Evolutionary conservation across 1,140 invertebrate genomes (phyloP).

Genomic region (Teleogryllus occipitalis): DNA sequence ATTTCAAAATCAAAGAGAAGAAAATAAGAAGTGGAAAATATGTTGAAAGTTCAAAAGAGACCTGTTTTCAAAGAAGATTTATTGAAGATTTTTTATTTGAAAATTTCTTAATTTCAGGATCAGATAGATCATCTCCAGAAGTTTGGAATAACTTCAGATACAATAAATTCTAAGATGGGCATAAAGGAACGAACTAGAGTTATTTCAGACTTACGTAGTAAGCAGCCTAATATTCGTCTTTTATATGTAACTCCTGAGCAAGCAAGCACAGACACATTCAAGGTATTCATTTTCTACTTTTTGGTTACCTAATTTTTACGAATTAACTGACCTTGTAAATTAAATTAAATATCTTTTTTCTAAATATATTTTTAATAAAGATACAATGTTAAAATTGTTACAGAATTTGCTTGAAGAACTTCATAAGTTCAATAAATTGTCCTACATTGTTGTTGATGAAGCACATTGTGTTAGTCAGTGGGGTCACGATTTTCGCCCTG

Average conservation of each 20-base stretch:
- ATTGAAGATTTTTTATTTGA: too few species aligned
- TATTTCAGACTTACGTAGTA: conserved; percentile 59
- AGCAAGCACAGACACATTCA: conserved; percentile 67
- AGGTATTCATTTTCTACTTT: conserved; percentile 32
- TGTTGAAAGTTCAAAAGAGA: too few species aligned
- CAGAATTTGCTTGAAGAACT: conserved; percentile 39
- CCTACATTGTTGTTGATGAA: conserved; percentile 78
- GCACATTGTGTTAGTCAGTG: conserved; percentile 97
- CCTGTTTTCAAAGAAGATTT: too few species aligned
- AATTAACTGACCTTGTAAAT: too few species aligned
- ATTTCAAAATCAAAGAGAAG: too few species aligned
- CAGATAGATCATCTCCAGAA: conserved; percentile 46
- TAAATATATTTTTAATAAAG: too few species aligned
- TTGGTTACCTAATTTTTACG: too few species aligned
- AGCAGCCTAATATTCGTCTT: conserved; percentile 63
- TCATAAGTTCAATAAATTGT: conserved; percentile 42
- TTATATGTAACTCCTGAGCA: conserved; percentile 91
- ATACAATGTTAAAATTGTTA: conserved; percentile 9
- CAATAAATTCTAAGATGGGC: conserved; percentile 81
- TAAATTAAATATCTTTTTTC: background rate
- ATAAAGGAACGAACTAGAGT: conserved; percentile 63
- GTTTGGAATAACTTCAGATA: conserved; percentile 65
- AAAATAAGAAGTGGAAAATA: too few species aligned
- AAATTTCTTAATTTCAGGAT: conserved; percentile 33
- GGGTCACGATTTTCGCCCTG: conserved; percentile 95